Percentiles rank a stretch among this genome's conserved stretches.
Conservation (phyloP, 1,140 invertebrate genomes). For the Arion vulgaris region DNA sequence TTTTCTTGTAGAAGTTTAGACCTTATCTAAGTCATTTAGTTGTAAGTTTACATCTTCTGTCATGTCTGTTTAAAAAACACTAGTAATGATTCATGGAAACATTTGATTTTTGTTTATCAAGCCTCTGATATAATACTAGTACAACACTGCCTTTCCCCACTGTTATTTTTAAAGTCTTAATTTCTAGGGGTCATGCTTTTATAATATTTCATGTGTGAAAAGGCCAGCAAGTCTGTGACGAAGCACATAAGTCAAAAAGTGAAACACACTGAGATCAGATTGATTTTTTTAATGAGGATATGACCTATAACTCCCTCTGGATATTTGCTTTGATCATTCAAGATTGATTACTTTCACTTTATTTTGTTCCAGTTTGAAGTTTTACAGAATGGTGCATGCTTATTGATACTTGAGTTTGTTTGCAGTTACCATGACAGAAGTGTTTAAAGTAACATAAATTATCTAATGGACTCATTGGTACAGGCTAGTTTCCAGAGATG, state of each 20-base stretch:
- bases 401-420: background rate
- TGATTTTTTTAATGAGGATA: background rate
- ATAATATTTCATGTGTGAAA: background rate
- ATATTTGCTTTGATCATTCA: background rate
- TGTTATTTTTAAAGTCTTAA: background rate
- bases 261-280: background rate
- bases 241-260: background rate
- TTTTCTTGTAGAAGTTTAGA: background rate
- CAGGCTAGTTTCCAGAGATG: background rate
- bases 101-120: background rate
- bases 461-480: background rate
- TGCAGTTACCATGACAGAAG: background rate
- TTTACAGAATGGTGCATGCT: background rate
- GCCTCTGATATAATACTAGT: background rate
- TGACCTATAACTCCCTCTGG: constrained; percentile 1
- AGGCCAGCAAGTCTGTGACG: background rate
- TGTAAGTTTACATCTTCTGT: too few relatives aligned
- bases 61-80: background rate
- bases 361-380: background rate
- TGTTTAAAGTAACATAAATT: background rate
- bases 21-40: too few relatives aligned
- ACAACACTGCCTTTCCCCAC: background rate
- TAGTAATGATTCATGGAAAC: background rate
- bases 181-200: background rate
- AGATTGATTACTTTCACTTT: background rate